Conservation (phyloP, 2,888 invertebrate species). For the Pandemis cinnamomeana region DNA sequence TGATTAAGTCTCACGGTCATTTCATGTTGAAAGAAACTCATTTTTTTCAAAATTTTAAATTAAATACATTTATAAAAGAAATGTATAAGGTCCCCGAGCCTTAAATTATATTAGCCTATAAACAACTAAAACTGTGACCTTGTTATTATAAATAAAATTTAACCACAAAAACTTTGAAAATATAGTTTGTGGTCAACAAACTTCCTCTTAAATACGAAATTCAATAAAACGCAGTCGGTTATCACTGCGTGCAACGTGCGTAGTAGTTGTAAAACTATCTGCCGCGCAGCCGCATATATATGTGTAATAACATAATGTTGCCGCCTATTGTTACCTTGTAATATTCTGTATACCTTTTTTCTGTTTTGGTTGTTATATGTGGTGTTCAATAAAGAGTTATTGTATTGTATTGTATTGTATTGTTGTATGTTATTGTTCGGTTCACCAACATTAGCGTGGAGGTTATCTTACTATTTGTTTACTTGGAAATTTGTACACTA, state of each 20-base stretch:
- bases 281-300: constrained; percentile 27
- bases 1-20: no score
- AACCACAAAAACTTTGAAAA: background rate
- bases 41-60: no score
- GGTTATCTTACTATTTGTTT: constrained; percentile 29
- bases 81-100: no score
- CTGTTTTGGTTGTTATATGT: no score
- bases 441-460: constrained; percentile 22
- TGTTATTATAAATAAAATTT: background rate
- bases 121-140: no score
- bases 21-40: no score
- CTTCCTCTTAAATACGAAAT: constrained; percentile 51
- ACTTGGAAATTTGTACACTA: background rate
- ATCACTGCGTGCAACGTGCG: constrained; percentile 55
- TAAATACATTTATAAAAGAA: no score
- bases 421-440: constrained; percentile 12
- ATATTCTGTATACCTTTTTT: no score
- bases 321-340: no score
- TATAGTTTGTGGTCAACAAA: background rate
- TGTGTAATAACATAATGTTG: constrained; percentile 12
- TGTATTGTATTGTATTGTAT: no score
- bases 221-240: constrained; percentile 58
- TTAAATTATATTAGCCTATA: no score
- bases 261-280: constrained; percentile 68
- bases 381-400: no score